These are phyloP conservation scores for Vannuccia rotundouncinata DNA, from an alignment of 2,888 invertebrate genomes.

Conservation along the genomic window DNA sequence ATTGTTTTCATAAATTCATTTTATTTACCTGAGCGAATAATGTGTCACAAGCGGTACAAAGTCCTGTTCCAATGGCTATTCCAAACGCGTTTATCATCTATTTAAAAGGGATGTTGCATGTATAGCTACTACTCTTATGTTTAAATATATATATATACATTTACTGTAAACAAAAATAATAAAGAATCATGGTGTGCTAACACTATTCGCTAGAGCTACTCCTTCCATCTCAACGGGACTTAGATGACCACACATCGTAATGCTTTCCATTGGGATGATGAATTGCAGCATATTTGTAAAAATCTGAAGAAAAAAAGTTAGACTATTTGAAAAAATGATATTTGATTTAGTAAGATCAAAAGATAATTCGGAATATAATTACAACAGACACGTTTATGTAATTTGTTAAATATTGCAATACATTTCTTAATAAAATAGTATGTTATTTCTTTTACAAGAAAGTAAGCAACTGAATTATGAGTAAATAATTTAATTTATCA, in stretches of 20 bases:
- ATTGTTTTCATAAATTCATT: no score
- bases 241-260: constrained; percentile 27
- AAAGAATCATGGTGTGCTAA: neutral
- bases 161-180: no score
- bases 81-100: constrained; percentile 15
- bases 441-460: neutral
- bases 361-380: no score
- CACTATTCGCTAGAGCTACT: constrained; percentile 9
- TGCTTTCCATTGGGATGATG: constrained; percentile 12
- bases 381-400: neutral
- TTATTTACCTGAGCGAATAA: constrained; percentile 16
- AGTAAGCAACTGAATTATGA: neutral
- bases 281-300: constrained; percentile 25
- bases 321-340: neutral
- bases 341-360: no score
- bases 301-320: neutral
- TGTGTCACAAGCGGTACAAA: constrained; percentile 32
- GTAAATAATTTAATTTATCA: neutral
- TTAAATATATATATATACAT: no score
- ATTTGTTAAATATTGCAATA: no score
- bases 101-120: neutral
- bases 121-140: no score
- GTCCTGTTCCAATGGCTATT: constrained; percentile 2
- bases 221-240: neutral
- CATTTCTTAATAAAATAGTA: neutral